Percentiles rank a stretch among this genome's conserved stretches.
phyloP scores from a whole-genome alignment of 2,797 vertebrate genomes.

The Caiman crocodilus region DNA sequence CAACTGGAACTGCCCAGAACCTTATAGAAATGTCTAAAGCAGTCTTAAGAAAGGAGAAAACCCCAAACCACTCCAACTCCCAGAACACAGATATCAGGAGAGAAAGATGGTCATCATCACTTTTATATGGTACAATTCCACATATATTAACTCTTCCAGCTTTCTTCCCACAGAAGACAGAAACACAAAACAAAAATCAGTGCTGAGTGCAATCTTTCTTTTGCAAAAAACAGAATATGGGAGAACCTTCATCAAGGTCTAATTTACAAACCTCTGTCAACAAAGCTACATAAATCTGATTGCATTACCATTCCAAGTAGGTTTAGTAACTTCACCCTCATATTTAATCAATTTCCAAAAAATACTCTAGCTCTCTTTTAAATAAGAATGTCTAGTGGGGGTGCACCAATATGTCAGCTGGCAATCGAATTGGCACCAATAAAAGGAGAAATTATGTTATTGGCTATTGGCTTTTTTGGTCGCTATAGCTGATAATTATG shows the following conservation, averaged over 20 bases:
- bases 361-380: not conserved
- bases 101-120: not conserved
- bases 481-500: too few species aligned
- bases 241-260: not conserved
- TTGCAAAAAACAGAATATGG: not conserved
- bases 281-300: not conserved
- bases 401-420: too few species aligned
- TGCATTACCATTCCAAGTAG: not conserved
- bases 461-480: too few species aligned
- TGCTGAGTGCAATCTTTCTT: not conserved
- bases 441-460: too few species aligned
- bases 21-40: not conserved
- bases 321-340: not conserved
- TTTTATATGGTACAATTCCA: not conserved
- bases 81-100: not conserved
- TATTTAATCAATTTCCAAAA: not conserved
- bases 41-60: not conserved
- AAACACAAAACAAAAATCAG: not conserved
- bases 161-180: not conserved
- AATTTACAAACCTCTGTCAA: not conserved
- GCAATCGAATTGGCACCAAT: too few species aligned
- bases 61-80: not conserved
- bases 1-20: not conserved
- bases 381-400: too few species aligned
- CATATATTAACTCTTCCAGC: not conserved